Conservation (phyloP, 2,797 vertebrate genomes). For the Glossophaga mutica region DNA sequence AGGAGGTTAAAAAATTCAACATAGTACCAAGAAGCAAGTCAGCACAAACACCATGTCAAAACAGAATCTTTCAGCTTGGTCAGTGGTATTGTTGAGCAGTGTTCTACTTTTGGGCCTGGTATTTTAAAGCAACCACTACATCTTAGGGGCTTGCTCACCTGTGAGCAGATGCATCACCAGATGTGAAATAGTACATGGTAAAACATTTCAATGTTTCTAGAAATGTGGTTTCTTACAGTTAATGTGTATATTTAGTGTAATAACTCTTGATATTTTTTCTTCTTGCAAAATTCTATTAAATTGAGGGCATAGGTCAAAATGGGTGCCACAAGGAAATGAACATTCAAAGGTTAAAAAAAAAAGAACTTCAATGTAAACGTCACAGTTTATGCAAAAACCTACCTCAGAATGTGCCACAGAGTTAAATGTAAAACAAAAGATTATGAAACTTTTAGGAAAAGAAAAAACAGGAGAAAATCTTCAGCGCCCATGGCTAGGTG, state of each 20-base stretch:
- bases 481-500: background rate
- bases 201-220: background rate
- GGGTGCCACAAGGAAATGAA: background rate
- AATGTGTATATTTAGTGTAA: background rate
- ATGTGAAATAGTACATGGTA: background rate
- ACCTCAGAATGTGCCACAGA: background rate
- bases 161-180: background rate
- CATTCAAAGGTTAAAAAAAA: background rate
- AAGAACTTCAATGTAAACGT: background rate
- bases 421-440: slow-evolving; percentile 2
- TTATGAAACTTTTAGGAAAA: background rate
- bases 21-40: background rate
- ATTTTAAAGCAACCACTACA: background rate
- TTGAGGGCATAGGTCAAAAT: background rate
- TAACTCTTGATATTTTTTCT: background rate
- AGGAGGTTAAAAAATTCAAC: background rate
- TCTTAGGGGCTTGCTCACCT: background rate
- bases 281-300: background rate
- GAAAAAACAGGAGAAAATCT: background rate
- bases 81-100: background rate
- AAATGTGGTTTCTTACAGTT: background rate
- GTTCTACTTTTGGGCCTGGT: background rate
- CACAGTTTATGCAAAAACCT: background rate
- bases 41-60: background rate
- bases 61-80: background rate